Percentiles rank a stretch among this genome's conserved stretches.
phyloP scores from a whole-genome alignment of 2,888 invertebrate species.

The Aethes cnicana region DNA sequence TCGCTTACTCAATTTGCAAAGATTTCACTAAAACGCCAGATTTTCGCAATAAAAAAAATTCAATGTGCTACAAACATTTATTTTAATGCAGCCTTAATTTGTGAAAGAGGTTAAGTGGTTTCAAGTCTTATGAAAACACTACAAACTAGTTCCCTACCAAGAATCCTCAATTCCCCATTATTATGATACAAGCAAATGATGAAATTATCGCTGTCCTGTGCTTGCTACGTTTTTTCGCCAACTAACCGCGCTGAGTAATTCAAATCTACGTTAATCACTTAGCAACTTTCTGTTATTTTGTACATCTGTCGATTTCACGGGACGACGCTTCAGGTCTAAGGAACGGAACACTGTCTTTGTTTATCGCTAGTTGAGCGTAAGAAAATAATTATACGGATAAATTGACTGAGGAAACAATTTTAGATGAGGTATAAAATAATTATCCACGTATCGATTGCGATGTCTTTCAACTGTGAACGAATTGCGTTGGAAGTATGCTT shows the following conservation, averaged over 20 bases:
- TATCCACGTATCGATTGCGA: constrained; percentile 22
- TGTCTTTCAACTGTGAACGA: constrained; percentile 19
- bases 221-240: not conserved
- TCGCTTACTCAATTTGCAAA: too few species aligned
- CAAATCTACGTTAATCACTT: constrained; percentile 19
- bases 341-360: constrained; percentile 60
- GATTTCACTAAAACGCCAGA: too few species aligned
- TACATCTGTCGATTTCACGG: constrained; percentile 68
- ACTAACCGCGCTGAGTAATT: not conserved
- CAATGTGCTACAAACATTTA: too few species aligned
- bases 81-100: too few species aligned
- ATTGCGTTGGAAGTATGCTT: constrained; percentile 12
- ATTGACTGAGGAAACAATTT: constrained; percentile 49
- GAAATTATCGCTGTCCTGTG: too few species aligned
- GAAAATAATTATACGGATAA: constrained; percentile 65
- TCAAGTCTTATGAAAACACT: too few species aligned
- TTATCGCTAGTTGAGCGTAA: constrained; percentile 62
- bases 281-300: constrained; percentile 60
- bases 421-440: constrained; percentile 43
- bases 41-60: too few species aligned
- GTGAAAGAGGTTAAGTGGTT: too few species aligned
- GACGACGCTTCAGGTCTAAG: constrained; percentile 55
- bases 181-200: too few species aligned
- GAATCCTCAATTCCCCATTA: too few species aligned
- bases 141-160: too few species aligned